Evolutionary conservation across 2,113 vertebrate species (phyloP).

Genomic region (Antechinus stuartii): DNA sequence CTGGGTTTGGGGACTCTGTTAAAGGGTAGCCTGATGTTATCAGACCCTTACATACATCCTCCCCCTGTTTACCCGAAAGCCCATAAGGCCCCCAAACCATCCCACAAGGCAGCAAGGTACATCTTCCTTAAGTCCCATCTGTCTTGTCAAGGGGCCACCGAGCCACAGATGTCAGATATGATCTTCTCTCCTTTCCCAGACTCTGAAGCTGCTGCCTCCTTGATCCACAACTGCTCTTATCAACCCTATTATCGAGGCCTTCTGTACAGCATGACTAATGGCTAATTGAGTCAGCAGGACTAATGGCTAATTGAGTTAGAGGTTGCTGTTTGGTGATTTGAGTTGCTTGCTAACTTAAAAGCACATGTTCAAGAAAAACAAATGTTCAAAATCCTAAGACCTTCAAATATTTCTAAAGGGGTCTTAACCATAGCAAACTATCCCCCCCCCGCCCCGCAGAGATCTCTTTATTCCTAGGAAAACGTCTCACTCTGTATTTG

Average conservation of each 20-base stretch:
- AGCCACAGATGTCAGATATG: neutral
- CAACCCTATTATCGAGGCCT: neutral
- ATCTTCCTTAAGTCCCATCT: neutral
- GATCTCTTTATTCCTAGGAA: conserved; percentile 41
- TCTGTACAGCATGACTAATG: neutral
- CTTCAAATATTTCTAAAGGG: conserved; percentile 36
- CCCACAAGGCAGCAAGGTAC: neutral
- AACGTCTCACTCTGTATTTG: conserved; percentile 31
- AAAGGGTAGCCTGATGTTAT: neutral
- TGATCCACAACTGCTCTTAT: neutral
- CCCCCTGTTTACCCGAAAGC: neutral
- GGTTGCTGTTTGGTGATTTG: conserved; percentile 2
- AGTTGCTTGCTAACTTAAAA: conserved; percentile 56
- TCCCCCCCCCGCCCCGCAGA: conserved; percentile 25
- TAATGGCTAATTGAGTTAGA: conserved; percentile 25
- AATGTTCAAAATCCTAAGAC: conserved; percentile 44
- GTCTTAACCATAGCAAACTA: conserved; percentile 26
- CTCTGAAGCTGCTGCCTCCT: neutral
- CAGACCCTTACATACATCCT: neutral
- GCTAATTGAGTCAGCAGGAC: conserved; percentile 3
- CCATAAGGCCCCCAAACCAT: neutral
- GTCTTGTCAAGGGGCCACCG: neutral
- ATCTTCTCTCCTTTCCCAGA: neutral
- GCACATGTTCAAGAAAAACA: conserved; percentile 38
- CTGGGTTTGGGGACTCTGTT: neutral